A percentile compares a stretch with the other conserved stretches of the same genome.
Evolutionary conservation across 2,888 invertebrate genomes (phyloP).

Genomic region (Achlya flavicornis): DNA sequence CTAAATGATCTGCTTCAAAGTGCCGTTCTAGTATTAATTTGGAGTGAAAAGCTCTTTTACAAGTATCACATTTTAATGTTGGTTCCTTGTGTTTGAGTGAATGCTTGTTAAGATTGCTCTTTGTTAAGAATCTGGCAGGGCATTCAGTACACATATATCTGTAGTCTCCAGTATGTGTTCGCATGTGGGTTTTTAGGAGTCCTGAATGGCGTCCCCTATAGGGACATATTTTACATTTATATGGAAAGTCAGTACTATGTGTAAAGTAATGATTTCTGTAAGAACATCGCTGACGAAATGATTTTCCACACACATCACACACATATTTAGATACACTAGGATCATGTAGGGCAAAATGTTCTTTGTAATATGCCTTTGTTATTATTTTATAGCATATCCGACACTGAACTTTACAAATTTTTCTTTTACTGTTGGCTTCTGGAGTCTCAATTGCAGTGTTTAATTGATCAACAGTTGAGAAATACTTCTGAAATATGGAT

Average conservation of each 20-base stretch:
- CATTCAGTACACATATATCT: slow-evolving; percentile 67
- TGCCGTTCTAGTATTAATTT: slow-evolving; percentile 54
- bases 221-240: slow-evolving; percentile 60
- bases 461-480: not conserved
- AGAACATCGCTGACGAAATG: slow-evolving; percentile 57
- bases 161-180: slow-evolving; percentile 60
- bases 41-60: slow-evolving; percentile 59
- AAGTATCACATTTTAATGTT: slow-evolving; percentile 57
- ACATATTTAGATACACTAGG: slow-evolving; percentile 60
- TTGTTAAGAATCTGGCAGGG: slow-evolving; percentile 59
- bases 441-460: slow-evolving; percentile 21
- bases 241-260: slow-evolving; percentile 61
- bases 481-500: not conserved
- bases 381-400: slow-evolving; percentile 54
- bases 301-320: slow-evolving; percentile 65
- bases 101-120: slow-evolving; percentile 64
- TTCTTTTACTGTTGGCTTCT: slow-evolving; percentile 32
- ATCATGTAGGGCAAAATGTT: slow-evolving; percentile 63
- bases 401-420: slow-evolving; percentile 50
- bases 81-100: slow-evolving; percentile 61
- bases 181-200: slow-evolving; percentile 58
- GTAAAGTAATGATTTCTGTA: slow-evolving; percentile 59
- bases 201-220: slow-evolving; percentile 56
- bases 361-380: slow-evolving; percentile 56
- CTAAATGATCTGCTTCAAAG: slow-evolving; percentile 62